phyloP scores from a whole-genome alignment of 1,140 invertebrate genomes.

The Saccostrea echinata region DNA sequence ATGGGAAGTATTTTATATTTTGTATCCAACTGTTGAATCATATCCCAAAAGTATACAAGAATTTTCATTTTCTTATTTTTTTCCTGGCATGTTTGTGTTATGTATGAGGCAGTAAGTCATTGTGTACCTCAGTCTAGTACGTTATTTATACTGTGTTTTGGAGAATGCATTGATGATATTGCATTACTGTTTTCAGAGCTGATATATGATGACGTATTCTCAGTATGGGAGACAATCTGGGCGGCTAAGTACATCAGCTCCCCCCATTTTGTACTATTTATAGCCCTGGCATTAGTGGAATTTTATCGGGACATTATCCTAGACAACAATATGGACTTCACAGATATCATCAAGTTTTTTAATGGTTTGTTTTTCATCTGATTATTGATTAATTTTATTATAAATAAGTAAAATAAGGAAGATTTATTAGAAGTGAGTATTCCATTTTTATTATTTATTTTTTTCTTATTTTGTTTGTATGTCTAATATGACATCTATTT shows the following conservation, averaged over 20 bases:
- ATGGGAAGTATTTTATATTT: too few relatives aligned
- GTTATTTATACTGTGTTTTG: not conserved
- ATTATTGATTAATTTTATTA: too few relatives aligned
- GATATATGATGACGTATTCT: slow-evolving; percentile 93
- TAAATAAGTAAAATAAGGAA: too few relatives aligned
- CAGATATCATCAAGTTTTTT: slow-evolving; percentile 98
- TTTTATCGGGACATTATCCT: slow-evolving; percentile 96
- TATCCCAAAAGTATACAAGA: too few relatives aligned
- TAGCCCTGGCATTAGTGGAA: slow-evolving; percentile 94
- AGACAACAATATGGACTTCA: slow-evolving; percentile 97
- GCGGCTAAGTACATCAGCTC: slow-evolving; percentile 92
- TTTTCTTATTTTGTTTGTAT: too few relatives aligned
- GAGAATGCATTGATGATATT: not conserved
- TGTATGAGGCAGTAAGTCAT: too few relatives aligned
- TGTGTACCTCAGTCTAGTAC: not conserved
- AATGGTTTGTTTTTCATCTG: slow-evolving; percentile 85
- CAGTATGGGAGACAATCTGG: slow-evolving; percentile 98
- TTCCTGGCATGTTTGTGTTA: too few relatives aligned
- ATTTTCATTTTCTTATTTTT: too few relatives aligned
- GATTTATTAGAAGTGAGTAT: too few relatives aligned
- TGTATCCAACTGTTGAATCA: too few relatives aligned
- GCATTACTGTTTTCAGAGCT: slow-evolving; percentile 84
- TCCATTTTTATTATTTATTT: too few relatives aligned
- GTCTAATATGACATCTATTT: too few relatives aligned
- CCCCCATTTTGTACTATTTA: slow-evolving; percentile 94